Percentiles rank a stretch among this genome's conserved stretches.
Conservation (phyloP, 2,888 invertebrate species). For the Pyrochroa serraticornis region DNA sequence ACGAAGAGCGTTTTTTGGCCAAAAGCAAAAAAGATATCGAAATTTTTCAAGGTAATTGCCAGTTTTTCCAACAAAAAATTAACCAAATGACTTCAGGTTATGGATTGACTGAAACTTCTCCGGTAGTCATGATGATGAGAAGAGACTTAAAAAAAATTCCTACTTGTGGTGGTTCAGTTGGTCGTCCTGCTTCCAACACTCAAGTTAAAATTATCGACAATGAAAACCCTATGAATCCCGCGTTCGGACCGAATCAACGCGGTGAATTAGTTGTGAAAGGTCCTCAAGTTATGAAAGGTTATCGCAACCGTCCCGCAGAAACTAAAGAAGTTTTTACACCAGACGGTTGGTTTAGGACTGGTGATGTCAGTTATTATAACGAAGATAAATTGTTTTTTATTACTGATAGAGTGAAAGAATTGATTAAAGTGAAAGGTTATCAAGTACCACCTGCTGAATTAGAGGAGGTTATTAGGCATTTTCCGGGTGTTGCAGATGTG, state of each 20-base stretch:
- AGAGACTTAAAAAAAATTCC: slow-evolving; percentile 72
- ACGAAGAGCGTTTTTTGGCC: slow-evolving; percentile 62
- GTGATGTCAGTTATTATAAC: slow-evolving; percentile 70
- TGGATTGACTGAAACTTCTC: slow-evolving; percentile 76
- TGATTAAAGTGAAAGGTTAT: slow-evolving; percentile 73
- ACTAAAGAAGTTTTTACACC: slow-evolving; percentile 70
- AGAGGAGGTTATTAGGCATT: slow-evolving; percentile 64
- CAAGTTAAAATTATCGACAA: slow-evolving; percentile 66
- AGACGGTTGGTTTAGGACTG: slow-evolving; percentile 74
- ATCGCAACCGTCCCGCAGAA: slow-evolving; percentile 72
- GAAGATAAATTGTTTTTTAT: slow-evolving; percentile 69
- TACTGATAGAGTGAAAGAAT: slow-evolving; percentile 75
- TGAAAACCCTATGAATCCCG: slow-evolving; percentile 50
- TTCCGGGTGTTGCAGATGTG: slow-evolving; percentile 75
- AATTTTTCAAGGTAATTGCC: slow-evolving; percentile 46
- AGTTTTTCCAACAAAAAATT: no score
- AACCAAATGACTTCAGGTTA: slow-evolving; percentile 52
- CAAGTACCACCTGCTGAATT: slow-evolving; percentile 53
- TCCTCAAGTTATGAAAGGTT: slow-evolving; percentile 80
- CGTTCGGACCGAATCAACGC: slow-evolving; percentile 65
- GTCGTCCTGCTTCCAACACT: slow-evolving; percentile 65
- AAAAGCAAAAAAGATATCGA: slow-evolving; percentile 52
- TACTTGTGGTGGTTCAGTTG: slow-evolving; percentile 55
- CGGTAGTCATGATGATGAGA: slow-evolving; percentile 61
- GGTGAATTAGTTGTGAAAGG: slow-evolving; percentile 75